Conservation (phyloP, 2,888 invertebrate genomes). For the Lordiphosa andalusiaca region DNA sequence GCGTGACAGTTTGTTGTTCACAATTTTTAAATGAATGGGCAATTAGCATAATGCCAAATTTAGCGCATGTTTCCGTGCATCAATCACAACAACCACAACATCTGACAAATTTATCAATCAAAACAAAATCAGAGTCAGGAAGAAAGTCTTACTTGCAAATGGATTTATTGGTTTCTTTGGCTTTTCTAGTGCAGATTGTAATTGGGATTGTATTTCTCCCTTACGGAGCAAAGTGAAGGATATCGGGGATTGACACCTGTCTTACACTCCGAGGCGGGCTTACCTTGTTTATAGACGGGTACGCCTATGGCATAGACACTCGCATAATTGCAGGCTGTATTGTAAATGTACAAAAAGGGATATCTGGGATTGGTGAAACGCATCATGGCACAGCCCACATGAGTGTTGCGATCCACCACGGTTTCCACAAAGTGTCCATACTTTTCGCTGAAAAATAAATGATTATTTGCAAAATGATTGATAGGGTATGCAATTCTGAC, state of each 20-base stretch:
- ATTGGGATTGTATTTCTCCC: constrained; percentile 77
- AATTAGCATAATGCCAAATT: constrained; percentile 31
- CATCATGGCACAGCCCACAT: constrained; percentile 79
- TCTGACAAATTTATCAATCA: constrained; percentile 32
- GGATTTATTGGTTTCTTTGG: constrained; percentile 17
- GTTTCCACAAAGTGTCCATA: constrained; percentile 80
- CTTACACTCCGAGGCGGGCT: constrained; percentile 74
- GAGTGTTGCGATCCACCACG: constrained; percentile 77
- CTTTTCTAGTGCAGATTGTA: constrained; percentile 49
- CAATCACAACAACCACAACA: constrained; percentile 14
- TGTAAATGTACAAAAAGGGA: constrained; percentile 72
- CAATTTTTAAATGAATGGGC: constrained; percentile 28
- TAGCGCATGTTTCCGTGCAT: constrained; percentile 29
- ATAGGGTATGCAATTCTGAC: constrained; percentile 16
- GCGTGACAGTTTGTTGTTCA: constrained; percentile 23
- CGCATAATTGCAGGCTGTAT: constrained; percentile 79
- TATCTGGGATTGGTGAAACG: constrained; percentile 74
- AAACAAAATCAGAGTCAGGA: constrained; percentile 3
- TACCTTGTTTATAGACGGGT: constrained; percentile 75
- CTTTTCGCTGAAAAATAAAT: constrained; percentile 58
- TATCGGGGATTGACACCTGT: constrained; percentile 74
- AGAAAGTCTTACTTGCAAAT: constrained; percentile 12
- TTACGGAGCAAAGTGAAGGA: constrained; percentile 74
- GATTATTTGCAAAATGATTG: too few relatives aligned
- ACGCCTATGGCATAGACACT: constrained; percentile 76